phyloP scores from a whole-genome alignment of 2,797 vertebrate species.

The Knipowitschia caucasica region DNA sequence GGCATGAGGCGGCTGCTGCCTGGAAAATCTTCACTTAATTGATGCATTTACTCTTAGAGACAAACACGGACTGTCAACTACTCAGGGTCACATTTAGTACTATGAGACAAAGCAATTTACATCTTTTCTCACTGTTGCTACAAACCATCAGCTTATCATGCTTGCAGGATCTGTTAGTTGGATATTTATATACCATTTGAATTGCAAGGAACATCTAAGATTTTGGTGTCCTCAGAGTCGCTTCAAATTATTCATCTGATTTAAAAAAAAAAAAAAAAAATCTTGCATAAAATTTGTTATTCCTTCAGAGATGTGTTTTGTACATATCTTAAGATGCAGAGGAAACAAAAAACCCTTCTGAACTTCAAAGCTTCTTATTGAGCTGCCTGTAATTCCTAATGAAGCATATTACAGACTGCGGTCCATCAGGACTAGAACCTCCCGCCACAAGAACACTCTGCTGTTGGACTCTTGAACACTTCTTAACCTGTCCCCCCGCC shows the following conservation, averaged over 20 bases:
- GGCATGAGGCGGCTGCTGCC: background rate
- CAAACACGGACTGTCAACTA: background rate
- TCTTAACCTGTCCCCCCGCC: no score
- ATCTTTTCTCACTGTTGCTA: background rate
- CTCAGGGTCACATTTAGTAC: background rate
- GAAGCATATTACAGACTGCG: no score
- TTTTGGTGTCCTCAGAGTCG: no score
- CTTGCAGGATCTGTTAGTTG: background rate
- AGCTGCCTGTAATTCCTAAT: background rate
- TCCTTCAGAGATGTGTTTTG: background rate
- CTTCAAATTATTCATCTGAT: no score
- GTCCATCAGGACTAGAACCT: no score
- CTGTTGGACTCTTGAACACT: no score
- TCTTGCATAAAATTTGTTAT: background rate
- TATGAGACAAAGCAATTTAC: background rate
- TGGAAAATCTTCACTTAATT: constrained; percentile 4
- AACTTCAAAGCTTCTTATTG: constrained; percentile 7
- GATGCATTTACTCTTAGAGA: background rate
- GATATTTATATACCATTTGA: background rate
- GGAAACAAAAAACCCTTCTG: background rate
- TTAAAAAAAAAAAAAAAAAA: no score
- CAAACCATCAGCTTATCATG: background rate
- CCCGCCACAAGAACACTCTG: no score
- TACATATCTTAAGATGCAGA: background rate
- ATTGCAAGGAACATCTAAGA: no score